A percentile compares a stretch with the other conserved stretches of the same genome.
phyloP scores from a whole-genome alignment of 2,113 vertebrate genomes.

The Hypanus sabinus region DNA sequence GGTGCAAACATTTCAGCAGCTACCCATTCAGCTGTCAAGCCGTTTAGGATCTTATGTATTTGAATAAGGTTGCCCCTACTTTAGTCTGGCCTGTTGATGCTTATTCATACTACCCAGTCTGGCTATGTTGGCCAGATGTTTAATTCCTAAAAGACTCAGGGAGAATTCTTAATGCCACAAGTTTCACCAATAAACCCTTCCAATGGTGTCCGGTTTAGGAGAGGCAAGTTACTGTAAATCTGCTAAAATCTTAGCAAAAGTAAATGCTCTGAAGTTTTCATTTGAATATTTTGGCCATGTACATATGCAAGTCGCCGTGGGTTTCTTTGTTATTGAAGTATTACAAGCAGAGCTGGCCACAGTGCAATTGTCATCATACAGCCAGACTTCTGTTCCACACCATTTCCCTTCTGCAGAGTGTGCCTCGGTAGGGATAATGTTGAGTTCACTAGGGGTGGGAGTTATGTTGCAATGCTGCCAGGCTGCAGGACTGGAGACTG shows the following conservation, averaged over 20 bases:
- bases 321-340: neutral
- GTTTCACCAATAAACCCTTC: too few relatives aligned
- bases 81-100: too few relatives aligned
- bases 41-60: too few relatives aligned
- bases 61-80: too few relatives aligned
- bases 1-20: too few relatives aligned
- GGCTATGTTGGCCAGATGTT: too few relatives aligned
- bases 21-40: too few relatives aligned
- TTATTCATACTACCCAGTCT: too few relatives aligned
- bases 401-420: neutral
- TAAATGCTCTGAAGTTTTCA: neutral
- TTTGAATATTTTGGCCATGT: neutral
- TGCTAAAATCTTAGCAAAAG: neutral
- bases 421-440: neutral
- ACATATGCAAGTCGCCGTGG: neutral
- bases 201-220: too few relatives aligned
- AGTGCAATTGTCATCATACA: neutral
- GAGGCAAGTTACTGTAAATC: neutral
- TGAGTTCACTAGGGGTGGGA: neutral
- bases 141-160: too few relatives aligned
- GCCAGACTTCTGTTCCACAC: neutral
- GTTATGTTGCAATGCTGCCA: neutral
- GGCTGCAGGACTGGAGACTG: neutral
- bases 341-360: neutral
- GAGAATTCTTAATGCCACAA: too few relatives aligned